These are phyloP conservation scores for Arbacia lixula DNA, from an alignment of 53 echinoderm and acorn worm species.

Conservation along the genomic window DNA sequence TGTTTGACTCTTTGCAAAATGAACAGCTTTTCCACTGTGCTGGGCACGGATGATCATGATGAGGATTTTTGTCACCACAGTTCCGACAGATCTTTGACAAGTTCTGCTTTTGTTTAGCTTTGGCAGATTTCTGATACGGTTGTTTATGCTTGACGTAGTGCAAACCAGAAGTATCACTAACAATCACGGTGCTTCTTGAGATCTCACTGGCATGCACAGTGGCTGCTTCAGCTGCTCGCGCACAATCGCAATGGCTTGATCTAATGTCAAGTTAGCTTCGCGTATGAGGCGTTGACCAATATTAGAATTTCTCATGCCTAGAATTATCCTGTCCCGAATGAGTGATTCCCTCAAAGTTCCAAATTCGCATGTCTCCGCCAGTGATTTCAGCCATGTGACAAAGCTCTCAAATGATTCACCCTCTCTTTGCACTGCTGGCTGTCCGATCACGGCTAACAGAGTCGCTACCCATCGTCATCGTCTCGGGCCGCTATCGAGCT, in stretches of 20 bases:
- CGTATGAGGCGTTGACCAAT: constrained; percentile 9
- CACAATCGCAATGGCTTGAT: background rate
- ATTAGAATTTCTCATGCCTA: constrained; percentile 1
- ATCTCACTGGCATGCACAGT: background rate
- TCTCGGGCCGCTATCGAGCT: constrained; percentile 41
- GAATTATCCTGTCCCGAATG: constrained; percentile 13
- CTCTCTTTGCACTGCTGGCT: constrained; percentile 49
- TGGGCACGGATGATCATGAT: background rate
- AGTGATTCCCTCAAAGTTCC: constrained; percentile 7
- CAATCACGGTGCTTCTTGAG: background rate
- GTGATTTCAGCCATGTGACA: constrained; percentile 40
- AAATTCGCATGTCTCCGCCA: constrained; percentile 27
- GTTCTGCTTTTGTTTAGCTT: constrained; percentile 1
- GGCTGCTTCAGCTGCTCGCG: constrained; percentile 18
- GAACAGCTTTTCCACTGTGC: background rate
- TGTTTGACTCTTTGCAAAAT: constrained; percentile 1
- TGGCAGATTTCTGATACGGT: background rate
- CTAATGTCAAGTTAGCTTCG: constrained; percentile 3
- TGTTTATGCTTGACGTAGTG: background rate
- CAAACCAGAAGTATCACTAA: background rate
- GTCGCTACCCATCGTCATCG: constrained; percentile 57
- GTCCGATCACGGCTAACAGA: constrained; percentile 59
- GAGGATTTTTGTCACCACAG: background rate
- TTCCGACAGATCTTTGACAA: background rate
- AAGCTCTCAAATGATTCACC: constrained; percentile 68